A percentile compares a stretch with the other conserved stretches of the same genome.
Conservation (phyloP, 2,888 invertebrate species). For the Dicyrtomina minuta region DNA sequence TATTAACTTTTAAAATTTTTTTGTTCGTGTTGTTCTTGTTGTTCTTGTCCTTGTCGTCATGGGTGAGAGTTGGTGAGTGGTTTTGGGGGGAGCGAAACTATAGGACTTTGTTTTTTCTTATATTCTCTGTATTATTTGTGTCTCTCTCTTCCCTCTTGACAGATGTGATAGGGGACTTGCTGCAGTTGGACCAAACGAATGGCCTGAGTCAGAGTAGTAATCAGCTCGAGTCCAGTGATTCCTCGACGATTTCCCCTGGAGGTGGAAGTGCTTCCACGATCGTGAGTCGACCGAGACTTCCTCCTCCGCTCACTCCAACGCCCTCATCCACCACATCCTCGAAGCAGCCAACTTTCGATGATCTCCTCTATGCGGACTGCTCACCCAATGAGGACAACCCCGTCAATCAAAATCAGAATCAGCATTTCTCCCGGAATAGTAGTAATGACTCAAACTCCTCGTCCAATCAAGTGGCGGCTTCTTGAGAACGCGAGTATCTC, state of each 20-base stretch:
- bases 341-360: constrained; percentile 43
- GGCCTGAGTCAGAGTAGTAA: constrained; percentile 30
- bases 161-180: constrained; percentile 48
- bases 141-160: constrained; percentile 1
- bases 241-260: constrained; percentile 50
- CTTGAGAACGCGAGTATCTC: constrained; percentile 36
- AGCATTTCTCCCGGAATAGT: constrained; percentile 56
- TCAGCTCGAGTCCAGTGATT: constrained; percentile 43
- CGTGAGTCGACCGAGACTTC: constrained; percentile 31
- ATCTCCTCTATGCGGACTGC: constrained; percentile 56
- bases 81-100: background rate
- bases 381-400: constrained; percentile 62
- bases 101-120: background rate
- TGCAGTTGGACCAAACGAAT: constrained; percentile 36
- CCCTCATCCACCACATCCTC: constrained; percentile 38
- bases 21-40: too few relatives aligned
- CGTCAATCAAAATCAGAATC: too few relatives aligned
- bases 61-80: too few relatives aligned
- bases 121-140: background rate
- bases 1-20: too few relatives aligned
- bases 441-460: constrained; percentile 42
- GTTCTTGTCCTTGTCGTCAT: too few relatives aligned
- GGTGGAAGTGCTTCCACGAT: constrained; percentile 47
- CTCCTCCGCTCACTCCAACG: constrained; percentile 36
- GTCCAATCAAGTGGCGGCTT: constrained; percentile 36